phyloP scores from a whole-genome alignment of 1,140 invertebrate species.

The Solen grandis region DNA sequence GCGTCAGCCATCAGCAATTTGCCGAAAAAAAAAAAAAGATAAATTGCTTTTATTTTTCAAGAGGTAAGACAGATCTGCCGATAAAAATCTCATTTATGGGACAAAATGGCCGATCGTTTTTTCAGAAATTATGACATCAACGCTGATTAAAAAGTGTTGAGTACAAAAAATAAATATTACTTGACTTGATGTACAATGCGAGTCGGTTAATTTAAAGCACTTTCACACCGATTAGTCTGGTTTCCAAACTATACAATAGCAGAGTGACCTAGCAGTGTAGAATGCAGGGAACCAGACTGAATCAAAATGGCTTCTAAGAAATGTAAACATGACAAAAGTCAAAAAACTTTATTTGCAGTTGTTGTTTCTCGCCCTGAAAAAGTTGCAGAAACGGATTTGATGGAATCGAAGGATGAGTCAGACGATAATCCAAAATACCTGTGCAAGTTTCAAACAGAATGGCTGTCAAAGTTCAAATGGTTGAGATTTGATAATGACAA shows the following conservation, averaged over 20 bases:
- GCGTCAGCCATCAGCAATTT: neutral
- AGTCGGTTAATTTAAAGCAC: neutral
- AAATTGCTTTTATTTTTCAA: neutral
- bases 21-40: neutral
- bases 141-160: neutral
- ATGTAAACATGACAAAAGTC: neutral
- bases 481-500: no score
- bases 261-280: neutral
- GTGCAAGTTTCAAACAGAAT: neutral
- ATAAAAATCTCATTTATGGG: neutral
- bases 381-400: neutral
- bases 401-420: neutral
- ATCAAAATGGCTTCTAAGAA: neutral
- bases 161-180: neutral
- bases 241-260: neutral
- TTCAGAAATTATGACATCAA: neutral
- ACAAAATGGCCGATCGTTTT: neutral
- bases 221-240: neutral
- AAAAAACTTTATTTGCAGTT: neutral
- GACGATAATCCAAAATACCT: neutral
- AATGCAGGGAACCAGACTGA: neutral
- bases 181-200: neutral
- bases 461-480: no score
- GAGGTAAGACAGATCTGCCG: neutral
- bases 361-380: neutral